phyloP scores from a whole-genome alignment of 2,113 vertebrate genomes.

The Rhinoptilus africanus region DNA sequence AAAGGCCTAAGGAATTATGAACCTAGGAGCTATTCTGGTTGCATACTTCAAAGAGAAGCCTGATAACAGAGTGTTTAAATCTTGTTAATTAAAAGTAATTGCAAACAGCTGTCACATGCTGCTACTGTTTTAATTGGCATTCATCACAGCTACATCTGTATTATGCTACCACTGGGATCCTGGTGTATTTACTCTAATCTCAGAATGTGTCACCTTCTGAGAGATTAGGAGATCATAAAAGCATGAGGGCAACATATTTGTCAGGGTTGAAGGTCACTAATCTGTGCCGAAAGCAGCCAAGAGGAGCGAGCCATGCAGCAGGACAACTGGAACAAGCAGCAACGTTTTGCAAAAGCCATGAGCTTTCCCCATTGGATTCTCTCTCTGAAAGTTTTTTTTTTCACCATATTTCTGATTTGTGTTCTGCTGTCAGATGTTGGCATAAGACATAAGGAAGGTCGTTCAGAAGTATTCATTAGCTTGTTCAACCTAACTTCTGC shows the following conservation, averaged over 20 bases:
- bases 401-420: background rate
- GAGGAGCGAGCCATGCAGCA: background rate
- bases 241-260: constrained; percentile 39
- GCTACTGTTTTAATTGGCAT: constrained; percentile 58
- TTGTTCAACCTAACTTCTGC: background rate
- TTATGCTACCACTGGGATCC: constrained; percentile 20
- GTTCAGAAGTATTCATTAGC: background rate
- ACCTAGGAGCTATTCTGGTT: background rate
- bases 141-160: constrained; percentile 29
- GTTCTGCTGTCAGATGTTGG: background rate
- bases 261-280: constrained; percentile 36
- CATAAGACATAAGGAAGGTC: background rate
- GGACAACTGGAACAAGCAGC: background rate
- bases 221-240: constrained; percentile 66
- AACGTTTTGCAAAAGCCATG: background rate
- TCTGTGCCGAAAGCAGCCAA: constrained; percentile 23
- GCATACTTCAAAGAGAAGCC: constrained; percentile 11
- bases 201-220: constrained; percentile 61
- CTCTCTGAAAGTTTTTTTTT: background rate
- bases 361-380: background rate
- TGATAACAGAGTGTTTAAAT: constrained; percentile 28
- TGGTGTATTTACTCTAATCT: constrained; percentile 51
- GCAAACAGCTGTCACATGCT: constrained; percentile 58
- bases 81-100: constrained; percentile 66
- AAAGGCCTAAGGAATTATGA: background rate